Evolutionary conservation across 2,888 invertebrate species (phyloP).

Genomic region (Papilio protenor): DNA sequence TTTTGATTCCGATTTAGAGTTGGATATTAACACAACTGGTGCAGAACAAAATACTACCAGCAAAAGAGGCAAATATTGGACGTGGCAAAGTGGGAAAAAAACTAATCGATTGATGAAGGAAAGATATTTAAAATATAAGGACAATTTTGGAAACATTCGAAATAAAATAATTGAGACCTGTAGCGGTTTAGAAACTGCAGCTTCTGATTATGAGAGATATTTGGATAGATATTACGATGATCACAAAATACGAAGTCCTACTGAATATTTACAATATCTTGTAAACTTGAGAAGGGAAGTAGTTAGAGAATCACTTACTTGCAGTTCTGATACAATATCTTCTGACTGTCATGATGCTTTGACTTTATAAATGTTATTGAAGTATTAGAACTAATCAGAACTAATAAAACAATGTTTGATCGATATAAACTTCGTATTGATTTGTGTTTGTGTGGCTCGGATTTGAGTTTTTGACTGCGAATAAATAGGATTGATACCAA

Average conservation of each 20-base stretch:
- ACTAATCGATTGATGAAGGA: slow-evolving; percentile 50
- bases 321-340: slow-evolving; percentile 29
- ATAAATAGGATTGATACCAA: not conserved
- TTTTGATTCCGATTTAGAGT: slow-evolving; percentile 50
- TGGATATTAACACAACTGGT: slow-evolving; percentile 1
- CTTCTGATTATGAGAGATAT: slow-evolving; percentile 67
- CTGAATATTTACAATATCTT: slow-evolving; percentile 84
- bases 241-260: slow-evolving; percentile 69
- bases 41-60: slow-evolving; percentile 47
- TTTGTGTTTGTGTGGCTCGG: no score
- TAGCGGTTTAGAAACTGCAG: slow-evolving; percentile 63
- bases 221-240: slow-evolving; percentile 53
- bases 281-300: slow-evolving; percentile 83
- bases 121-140: slow-evolving; percentile 54
- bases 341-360: slow-evolving; percentile 16
- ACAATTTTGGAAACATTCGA: slow-evolving; percentile 59
- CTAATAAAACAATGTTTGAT: not conserved
- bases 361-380: not conserved
- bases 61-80: slow-evolving; percentile 52
- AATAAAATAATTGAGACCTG: slow-evolving; percentile 68
- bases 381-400: no score
- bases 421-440: no score
- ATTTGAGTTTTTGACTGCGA: not conserved
- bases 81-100: slow-evolving; percentile 43
- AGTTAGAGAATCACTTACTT: slow-evolving; percentile 75